Conservation (phyloP, 2,888 invertebrate genomes). For the Drosophila nr. perissopoda region DNA sequence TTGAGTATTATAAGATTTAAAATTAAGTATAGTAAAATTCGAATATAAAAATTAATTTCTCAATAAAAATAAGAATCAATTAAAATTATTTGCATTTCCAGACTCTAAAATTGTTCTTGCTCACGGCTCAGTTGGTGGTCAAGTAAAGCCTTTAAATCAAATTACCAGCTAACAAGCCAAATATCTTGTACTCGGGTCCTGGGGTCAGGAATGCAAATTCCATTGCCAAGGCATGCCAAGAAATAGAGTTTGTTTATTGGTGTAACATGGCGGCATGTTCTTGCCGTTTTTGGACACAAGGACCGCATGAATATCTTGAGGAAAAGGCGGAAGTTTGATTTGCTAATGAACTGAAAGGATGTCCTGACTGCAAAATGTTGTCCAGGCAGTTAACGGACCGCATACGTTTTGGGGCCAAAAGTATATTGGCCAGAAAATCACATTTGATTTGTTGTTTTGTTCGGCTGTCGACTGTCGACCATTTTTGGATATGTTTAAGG, state of each 20-base stretch:
- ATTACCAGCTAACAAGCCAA: constrained; percentile 67
- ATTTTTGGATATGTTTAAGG: constrained; percentile 28
- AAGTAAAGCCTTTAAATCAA: constrained; percentile 68
- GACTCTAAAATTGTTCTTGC: neutral
- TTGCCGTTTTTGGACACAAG: constrained; percentile 38
- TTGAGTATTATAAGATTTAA: neutral
- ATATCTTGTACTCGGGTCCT: constrained; percentile 43
- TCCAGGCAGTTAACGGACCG: constrained; percentile 25
- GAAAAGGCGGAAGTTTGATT: constrained; percentile 78
- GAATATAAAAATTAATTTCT: neutral
- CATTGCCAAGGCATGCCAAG: constrained; percentile 23
- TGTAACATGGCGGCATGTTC: constrained; percentile 38
- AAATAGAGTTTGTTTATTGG: constrained; percentile 52
- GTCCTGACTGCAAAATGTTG: constrained; percentile 49
- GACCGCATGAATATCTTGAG: constrained; percentile 61
- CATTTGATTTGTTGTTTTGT: constrained; percentile 67
- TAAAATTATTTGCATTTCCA: neutral
- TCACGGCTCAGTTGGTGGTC: constrained; percentile 30
- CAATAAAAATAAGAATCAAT: neutral
- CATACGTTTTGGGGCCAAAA: constrained; percentile 31
- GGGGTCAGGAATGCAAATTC: constrained; percentile 70
- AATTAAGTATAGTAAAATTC: neutral
- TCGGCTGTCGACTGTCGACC: constrained; percentile 9
- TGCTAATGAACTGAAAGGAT: constrained; percentile 78
- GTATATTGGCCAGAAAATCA: constrained; percentile 79